Percentiles rank a stretch among this genome's conserved stretches.
Evolutionary conservation across 2,888 invertebrate genomes (phyloP).

Genomic region (Cryptus viduatorius): DNA sequence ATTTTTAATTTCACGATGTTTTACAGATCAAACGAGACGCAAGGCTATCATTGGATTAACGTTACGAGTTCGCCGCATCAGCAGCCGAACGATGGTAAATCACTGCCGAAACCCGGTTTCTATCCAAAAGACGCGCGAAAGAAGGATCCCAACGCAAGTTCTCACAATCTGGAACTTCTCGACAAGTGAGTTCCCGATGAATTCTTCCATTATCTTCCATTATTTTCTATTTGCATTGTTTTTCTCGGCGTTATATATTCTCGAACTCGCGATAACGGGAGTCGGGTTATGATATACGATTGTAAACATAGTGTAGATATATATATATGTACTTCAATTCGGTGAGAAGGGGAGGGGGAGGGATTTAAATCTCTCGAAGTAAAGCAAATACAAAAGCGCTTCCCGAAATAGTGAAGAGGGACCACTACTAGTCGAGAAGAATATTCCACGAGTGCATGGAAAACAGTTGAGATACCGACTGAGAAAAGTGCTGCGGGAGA

Average conservation of each 20-base stretch:
- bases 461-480: constrained; percentile 27
- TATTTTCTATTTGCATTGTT: neutral
- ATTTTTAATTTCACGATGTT: neutral
- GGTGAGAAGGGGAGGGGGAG: neutral
- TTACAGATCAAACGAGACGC: constrained; percentile 44
- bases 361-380: neutral
- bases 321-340: neutral
- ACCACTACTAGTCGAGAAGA: constrained; percentile 26
- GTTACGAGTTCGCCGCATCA: constrained; percentile 74
- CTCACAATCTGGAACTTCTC: constrained; percentile 76
- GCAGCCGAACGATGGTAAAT: constrained; percentile 71
- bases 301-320: neutral
- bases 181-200: constrained; percentile 71
- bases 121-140: constrained; percentile 77
- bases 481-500: constrained; percentile 45
- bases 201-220: constrained; percentile 3
- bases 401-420: constrained; percentile 8
- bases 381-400: neutral
- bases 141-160: constrained; percentile 75
- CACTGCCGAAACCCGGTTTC: constrained; percentile 74
- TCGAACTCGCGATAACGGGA: neutral
- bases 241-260: neutral
- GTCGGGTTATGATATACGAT: neutral
- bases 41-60: constrained; percentile 51
- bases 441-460: constrained; percentile 46